phyloP scores from a whole-genome alignment of 2,888 invertebrate species.

The Ophion obscuratus region DNA sequence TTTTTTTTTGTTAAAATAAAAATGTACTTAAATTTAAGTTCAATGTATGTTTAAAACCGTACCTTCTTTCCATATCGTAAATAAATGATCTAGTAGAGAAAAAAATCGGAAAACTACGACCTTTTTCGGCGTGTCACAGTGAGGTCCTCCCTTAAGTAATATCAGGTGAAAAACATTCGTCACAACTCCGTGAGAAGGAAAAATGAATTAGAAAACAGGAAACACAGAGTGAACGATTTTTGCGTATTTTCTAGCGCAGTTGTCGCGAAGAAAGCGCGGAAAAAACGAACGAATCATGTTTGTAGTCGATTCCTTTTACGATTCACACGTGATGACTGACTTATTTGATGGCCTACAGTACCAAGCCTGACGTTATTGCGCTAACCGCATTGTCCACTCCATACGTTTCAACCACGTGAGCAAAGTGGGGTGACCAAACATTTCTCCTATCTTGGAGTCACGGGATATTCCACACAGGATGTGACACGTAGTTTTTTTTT shows the following conservation, averaged over 20 bases:
- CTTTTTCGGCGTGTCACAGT: too few relatives aligned
- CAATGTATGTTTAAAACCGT: too few relatives aligned
- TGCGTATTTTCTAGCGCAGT: neutral
- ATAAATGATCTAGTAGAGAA: too few relatives aligned
- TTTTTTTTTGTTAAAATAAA: too few relatives aligned
- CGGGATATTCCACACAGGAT: neutral
- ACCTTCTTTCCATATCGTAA: too few relatives aligned
- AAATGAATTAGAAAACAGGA: conserved; percentile 1
- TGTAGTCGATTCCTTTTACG: conserved; percentile 36
- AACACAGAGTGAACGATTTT: neutral
- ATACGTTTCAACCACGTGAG: conserved; percentile 20
- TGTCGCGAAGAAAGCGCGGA: conserved; percentile 1
- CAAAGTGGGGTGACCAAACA: conserved; percentile 33
- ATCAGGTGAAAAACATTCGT: neutral
- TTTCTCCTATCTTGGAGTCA: neutral
- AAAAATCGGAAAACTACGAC: too few relatives aligned
- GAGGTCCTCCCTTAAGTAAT: neutral
- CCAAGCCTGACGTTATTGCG: conserved; percentile 14
- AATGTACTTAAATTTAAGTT: too few relatives aligned
- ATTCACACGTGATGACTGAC: conserved; percentile 26
- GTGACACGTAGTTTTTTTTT: neutral
- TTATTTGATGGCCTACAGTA: conserved; percentile 35
- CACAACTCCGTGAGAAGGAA: neutral
- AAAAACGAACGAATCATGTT: conserved; percentile 41
- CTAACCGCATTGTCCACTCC: neutral